Percentiles rank a stretch among this genome's conserved stretches.
These are phyloP conservation scores for Sus cebifrons DNA, from an alignment of 2,797 vertebrate genomes.

Conservation along the genomic window DNA sequence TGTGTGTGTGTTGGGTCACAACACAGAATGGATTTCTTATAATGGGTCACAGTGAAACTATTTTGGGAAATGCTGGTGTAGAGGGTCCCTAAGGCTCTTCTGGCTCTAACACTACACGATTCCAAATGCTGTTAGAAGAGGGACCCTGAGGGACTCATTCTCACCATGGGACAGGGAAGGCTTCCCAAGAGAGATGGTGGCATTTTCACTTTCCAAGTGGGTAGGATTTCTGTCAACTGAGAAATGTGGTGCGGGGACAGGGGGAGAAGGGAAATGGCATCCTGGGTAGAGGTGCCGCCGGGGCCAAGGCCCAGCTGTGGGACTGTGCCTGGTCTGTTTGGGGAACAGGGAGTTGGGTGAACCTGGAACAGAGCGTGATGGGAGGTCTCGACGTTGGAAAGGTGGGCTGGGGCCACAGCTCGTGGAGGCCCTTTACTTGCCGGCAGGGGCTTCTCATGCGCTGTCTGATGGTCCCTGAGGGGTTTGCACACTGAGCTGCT, in stretches of 20 bases:
- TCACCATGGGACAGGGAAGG: neutral
- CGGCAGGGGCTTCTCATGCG: neutral
- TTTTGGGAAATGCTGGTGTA: neutral
- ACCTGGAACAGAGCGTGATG: neutral
- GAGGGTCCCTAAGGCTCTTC: neutral
- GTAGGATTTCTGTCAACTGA: neutral
- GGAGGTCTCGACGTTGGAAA: neutral
- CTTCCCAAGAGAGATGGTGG: neutral
- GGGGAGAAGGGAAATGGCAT: neutral
- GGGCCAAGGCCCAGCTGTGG: neutral
- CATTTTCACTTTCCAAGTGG: neutral
- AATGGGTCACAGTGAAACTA: neutral
- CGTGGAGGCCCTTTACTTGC: neutral
- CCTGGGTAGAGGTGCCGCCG: neutral
- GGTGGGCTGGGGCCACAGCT: neutral
- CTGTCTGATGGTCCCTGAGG: neutral
- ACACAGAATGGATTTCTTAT: neutral
- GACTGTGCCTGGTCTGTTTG: neutral
- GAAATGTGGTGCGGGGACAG: accelerated
- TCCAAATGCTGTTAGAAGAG: neutral
- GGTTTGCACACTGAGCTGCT: neutral
- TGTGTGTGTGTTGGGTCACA: neutral
- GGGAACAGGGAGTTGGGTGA: neutral
- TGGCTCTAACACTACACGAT: accelerated
- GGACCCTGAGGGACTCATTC: neutral